Percentiles rank a stretch among this genome's conserved stretches.
These are phyloP conservation scores for Tetragonula clypearis DNA, from an alignment of 1,140 invertebrate genomes.

Conservation along the genomic window DNA sequence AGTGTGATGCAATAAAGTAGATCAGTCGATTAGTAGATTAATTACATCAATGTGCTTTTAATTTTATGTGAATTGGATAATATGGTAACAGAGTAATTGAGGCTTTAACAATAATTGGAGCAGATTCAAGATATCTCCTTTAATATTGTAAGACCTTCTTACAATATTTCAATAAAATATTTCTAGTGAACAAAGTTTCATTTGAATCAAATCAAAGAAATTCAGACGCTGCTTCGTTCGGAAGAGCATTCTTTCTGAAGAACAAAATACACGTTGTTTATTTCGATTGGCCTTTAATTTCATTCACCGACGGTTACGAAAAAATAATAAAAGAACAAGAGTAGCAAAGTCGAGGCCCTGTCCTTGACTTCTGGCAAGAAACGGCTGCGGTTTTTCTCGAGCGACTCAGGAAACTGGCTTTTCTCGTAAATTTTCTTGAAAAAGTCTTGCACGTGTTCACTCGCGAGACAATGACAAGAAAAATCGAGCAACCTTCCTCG, in stretches of 20 bases:
- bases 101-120: too few relatives aligned
- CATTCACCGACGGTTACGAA: not conserved
- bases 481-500: slow-evolving; percentile 7
- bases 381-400: slow-evolving; percentile 32
- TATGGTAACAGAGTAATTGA: too few relatives aligned
- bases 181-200: not conserved
- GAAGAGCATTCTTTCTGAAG: too few relatives aligned
- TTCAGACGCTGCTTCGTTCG: too few relatives aligned
- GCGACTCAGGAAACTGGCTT: slow-evolving; percentile 49
- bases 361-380: slow-evolving; percentile 58
- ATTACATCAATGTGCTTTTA: too few relatives aligned
- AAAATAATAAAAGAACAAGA: not conserved
- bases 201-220: not conserved
- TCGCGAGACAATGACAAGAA: slow-evolving; percentile 10
- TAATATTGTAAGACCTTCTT: too few relatives aligned
- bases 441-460: slow-evolving; percentile 46
- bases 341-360: slow-evolving; percentile 64
- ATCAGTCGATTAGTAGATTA: too few relatives aligned
- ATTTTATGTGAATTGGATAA: too few relatives aligned
- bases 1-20: too few relatives aligned
- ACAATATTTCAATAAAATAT: too few relatives aligned
- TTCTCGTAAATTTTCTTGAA: slow-evolving; percentile 45
- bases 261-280: not conserved
- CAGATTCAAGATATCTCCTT: too few relatives aligned
- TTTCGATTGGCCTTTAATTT: not conserved